Evolutionary conservation across 2,113 vertebrate genomes (phyloP).

Genomic region (Cyprinus carpio): DNA sequence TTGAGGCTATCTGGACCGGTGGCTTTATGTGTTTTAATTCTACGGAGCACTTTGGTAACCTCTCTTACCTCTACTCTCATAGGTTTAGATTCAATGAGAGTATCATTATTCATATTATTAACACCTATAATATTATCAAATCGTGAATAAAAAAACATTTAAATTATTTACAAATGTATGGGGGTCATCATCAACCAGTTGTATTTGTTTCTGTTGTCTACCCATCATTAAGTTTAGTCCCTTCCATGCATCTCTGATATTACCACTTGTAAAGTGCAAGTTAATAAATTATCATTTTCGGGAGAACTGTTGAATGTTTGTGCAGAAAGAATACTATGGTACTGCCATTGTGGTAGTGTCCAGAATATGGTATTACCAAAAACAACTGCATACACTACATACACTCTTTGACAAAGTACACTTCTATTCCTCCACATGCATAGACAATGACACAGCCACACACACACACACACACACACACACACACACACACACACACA

Average conservation of each 20-base stretch:
- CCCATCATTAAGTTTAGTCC: too few species aligned
- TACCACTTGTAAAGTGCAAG: background rate
- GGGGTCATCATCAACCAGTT: background rate
- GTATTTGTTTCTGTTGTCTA: background rate
- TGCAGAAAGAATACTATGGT: conserved; percentile 8
- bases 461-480: conserved; percentile 61
- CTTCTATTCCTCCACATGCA: background rate
- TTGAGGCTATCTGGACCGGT: too few species aligned
- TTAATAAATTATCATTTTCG: background rate
- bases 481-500: conserved; percentile 22
- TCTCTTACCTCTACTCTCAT: too few species aligned
- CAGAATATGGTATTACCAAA: conserved; percentile 10
- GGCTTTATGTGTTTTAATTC: too few species aligned
- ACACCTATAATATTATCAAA: too few species aligned
- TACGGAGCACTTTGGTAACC: too few species aligned
- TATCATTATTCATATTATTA: too few species aligned
- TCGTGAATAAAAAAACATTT: background rate
- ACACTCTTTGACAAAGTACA: background rate
- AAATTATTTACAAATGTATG: background rate
- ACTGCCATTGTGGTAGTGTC: background rate
- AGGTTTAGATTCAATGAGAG: too few species aligned
- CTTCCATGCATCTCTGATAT: background rate
- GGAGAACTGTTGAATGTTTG: background rate
- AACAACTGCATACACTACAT: background rate
- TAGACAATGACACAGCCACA: background rate